Base-by-base conservation (phyloP, 2,888 invertebrate species). In the Hydriomena furcata region DNA sequence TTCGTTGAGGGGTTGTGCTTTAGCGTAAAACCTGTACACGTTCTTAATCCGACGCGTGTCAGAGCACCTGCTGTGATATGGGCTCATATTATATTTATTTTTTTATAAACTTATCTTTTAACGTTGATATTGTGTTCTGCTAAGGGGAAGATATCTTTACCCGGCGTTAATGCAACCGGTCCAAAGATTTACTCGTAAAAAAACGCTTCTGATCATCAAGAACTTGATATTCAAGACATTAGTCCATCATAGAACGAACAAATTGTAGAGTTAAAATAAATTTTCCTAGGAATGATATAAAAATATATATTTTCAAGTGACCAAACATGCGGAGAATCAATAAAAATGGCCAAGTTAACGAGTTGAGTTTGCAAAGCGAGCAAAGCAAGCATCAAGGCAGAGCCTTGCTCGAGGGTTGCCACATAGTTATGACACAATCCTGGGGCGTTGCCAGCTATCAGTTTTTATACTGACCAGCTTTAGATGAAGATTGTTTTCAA, bases 1-100 rank as follows among this genome's bases (percentile, higher is more conserved):
- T 87, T 68, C 69, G 66, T 58, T 57, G 71, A 76, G 77, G 78
- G 76, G 66, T 64, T 47, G 21, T 11, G 38, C 63, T 60, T 67
- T 32, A 30, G 30, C 17, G 32, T 45, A 42, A 31, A 24, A 21
- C 28, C 42, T 48, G 49, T 44, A 41, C 54, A 47, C 41, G 47
- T 50, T 37, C 44, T 47, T 47, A 42, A 51, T 56, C 47, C 46
- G 37, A 38, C 52, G 44, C 41, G 52, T 50, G 53, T 48, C 42
- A 41, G 42, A 34, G 41, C 48, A 51, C 46, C 54, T 48, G 48
- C 13, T 23, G 28, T 7, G 36, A 23, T 24, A 35, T 34, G 37
- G 23, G 27, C 23, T 20, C 27, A 32, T 20, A 21, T 10, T 36
- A 8, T 11, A 20, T 25, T n/a, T 41, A n/a, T 24, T 2, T 7